Evolutionary conservation across 2,888 invertebrate genomes (phyloP).

Genomic region (Drosophila vallismaia): DNA sequence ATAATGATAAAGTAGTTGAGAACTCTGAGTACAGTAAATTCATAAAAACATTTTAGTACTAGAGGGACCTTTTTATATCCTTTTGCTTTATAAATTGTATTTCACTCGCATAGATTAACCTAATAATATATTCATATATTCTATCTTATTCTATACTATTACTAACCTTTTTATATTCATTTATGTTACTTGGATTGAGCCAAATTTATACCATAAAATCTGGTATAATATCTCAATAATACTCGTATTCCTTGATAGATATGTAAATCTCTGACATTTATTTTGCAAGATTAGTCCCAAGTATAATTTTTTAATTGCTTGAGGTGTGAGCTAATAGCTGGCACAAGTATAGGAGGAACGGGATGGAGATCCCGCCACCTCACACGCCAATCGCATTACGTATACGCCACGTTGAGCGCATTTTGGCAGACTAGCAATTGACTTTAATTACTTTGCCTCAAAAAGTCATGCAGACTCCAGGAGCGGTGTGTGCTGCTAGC

Average conservation of each 20-base stretch:
- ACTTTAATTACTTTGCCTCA: constrained; percentile 70
- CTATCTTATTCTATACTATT: no score
- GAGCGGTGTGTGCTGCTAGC: constrained; percentile 9
- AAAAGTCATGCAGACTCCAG: constrained; percentile 52
- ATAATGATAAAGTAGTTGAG: constrained; percentile 6
- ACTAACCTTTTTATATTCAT: background rate
- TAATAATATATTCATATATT: no score
- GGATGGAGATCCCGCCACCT: constrained; percentile 7
- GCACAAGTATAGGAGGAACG: constrained; percentile 23
- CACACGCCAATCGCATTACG: constrained; percentile 48
- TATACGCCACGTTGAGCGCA: constrained; percentile 65
- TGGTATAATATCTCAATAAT: no score
- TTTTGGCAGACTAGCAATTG: constrained; percentile 78
- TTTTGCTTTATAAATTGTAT: no score
- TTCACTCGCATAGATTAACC: no score
- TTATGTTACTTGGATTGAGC: background rate
- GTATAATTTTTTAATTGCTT: no score
- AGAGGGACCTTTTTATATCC: no score
- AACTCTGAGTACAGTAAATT: background rate
- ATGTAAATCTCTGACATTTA: no score
- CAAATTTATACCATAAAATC: no score
- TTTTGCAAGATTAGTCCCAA: no score
- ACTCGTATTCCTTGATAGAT: no score
- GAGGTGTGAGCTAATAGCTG: constrained; percentile 54
- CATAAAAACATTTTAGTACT: background rate